Evolutionary conservation across 2,113 vertebrate genomes (phyloP).

Genomic region (Athene cunicularia): DNA sequence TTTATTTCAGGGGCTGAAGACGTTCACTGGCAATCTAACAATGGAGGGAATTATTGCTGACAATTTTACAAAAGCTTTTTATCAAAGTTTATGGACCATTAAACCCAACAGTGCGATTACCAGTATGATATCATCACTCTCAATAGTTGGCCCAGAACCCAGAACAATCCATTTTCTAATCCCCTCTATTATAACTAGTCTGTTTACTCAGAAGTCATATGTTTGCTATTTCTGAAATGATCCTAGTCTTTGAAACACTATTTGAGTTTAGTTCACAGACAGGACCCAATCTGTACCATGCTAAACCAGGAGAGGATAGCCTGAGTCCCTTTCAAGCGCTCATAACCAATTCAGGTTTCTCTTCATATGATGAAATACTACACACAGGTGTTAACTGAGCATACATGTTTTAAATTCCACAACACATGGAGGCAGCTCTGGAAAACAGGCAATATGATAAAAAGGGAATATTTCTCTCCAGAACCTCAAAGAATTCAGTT

Average conservation of each 20-base stretch:
- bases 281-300: not conserved
- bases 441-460: not conserved
- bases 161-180: slow-evolving; percentile 15
- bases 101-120: not conserved
- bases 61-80: slow-evolving; percentile 47
- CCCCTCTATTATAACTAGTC: not conserved
- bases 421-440: not conserved
- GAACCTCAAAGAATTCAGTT: not conserved
- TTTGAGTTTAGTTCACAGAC: not conserved
- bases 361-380: not conserved
- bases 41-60: slow-evolving; percentile 2
- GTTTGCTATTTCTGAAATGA: not conserved
- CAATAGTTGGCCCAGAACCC: not conserved
- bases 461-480: not conserved
- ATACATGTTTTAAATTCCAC: not conserved
- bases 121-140: not conserved
- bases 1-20: slow-evolving; percentile 29
- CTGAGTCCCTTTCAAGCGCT: not conserved
- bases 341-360: not conserved
- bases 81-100: slow-evolving; percentile 36
- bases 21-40: not conserved
- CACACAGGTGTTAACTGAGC: not conserved
- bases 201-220: not conserved
- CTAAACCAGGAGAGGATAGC: not conserved
- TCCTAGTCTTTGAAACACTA: not conserved